phyloP scores from a whole-genome alignment of 2,113 vertebrate species.

The Gymnorhina tibicen region DNA sequence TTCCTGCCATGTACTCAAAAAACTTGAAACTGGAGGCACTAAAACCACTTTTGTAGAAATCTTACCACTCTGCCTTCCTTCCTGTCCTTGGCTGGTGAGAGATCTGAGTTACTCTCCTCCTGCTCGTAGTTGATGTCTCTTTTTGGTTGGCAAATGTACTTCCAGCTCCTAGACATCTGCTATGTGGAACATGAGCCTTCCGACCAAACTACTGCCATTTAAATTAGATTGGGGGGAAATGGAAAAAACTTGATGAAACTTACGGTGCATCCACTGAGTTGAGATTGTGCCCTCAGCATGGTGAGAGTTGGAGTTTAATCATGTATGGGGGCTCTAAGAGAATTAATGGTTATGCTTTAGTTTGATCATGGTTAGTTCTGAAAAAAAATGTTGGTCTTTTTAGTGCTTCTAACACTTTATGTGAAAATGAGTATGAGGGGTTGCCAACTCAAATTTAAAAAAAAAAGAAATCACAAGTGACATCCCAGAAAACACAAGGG shows the following conservation, averaged over 20 bases:
- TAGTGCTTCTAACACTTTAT: neutral
- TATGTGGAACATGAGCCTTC: neutral
- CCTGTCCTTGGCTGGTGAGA: conserved; percentile 11
- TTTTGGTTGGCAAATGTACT: conserved; percentile 7
- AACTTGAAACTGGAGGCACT: neutral
- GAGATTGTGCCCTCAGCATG: neutral
- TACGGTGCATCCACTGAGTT: neutral
- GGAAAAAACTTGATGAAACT: neutral
- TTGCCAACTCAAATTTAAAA: neutral
- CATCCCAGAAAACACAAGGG: neutral
- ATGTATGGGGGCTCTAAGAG: neutral
- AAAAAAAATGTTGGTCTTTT: neutral
- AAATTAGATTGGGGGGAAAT: neutral
- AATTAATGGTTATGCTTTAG: neutral
- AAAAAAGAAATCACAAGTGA: neutral
- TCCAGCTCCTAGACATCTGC: conserved; percentile 34
- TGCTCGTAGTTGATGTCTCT: conserved; percentile 5
- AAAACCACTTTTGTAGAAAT: neutral
- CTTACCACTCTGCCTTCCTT: neutral
- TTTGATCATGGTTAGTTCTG: neutral
- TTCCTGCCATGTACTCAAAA: neutral
- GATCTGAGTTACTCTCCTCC: conserved; percentile 6
- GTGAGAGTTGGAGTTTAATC: neutral
- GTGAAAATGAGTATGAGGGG: neutral
- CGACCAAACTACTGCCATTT: neutral